A percentile compares a stretch with the other conserved stretches of the same genome.
Conservation (phyloP, 2,113 vertebrate genomes). For the Xenopus laevis region DNA sequence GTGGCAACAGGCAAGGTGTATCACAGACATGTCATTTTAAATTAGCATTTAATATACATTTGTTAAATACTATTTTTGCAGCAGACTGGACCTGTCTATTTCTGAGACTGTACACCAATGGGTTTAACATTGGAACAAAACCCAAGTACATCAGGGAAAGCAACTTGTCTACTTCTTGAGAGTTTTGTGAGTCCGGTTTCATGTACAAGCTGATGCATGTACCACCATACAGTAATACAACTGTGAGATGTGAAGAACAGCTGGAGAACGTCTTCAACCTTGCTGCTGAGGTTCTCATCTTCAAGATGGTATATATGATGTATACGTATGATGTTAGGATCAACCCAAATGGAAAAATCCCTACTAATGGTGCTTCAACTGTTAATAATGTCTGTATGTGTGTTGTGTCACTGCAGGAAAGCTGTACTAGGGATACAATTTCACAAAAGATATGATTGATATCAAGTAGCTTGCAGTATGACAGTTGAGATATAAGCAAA, state of each 20-base stretch:
- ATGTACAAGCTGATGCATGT: too few species aligned
- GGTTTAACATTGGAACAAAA: too few species aligned
- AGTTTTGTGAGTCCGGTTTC: too few species aligned
- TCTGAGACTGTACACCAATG: too few species aligned
- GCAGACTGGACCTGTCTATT: too few species aligned
- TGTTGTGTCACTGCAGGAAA: not conserved
- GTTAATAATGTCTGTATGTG: not conserved
- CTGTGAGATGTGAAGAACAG: not conserved
- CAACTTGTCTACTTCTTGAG: too few species aligned
- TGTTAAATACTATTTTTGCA: too few species aligned
- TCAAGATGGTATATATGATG: constrained; percentile 3
- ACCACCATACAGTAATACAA: too few species aligned
- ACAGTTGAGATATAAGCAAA: not conserved
- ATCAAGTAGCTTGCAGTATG: not conserved
- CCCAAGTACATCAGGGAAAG: too few species aligned
- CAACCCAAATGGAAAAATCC: not conserved
- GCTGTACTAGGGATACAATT: not conserved
- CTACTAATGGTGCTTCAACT: not conserved
- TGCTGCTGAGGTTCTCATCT: not conserved
- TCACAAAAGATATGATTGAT: constrained; percentile 15
- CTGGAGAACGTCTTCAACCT: not conserved
- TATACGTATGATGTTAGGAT: not conserved
- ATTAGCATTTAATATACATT: too few species aligned
- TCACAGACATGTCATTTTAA: too few species aligned
- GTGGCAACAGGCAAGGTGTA: too few species aligned